Conservation (phyloP, 1,140 invertebrate genomes). For the Rhyacophila brunnea region DNA sequence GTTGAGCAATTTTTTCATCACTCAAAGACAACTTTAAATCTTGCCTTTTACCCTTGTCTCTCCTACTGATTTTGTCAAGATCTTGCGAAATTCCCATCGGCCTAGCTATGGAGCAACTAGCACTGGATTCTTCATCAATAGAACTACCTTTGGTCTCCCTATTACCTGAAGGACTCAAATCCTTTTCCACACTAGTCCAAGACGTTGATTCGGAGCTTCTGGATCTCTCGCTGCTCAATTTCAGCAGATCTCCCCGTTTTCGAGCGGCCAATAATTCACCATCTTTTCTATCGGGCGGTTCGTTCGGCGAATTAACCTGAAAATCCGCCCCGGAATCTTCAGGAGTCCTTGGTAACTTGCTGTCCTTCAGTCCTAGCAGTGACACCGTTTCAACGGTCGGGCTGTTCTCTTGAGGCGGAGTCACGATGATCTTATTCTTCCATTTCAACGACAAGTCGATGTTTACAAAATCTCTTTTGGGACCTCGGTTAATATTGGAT, state of each 20-base stretch:
- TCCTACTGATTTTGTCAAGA: conserved; percentile 60
- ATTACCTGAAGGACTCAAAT: conserved; percentile 54
- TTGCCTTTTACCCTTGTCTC: conserved; percentile 51
- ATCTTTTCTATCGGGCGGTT: conserved; percentile 42
- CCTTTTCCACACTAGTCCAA: conserved; percentile 62
- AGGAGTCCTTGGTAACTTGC: conserved; percentile 34
- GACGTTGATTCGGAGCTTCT: conserved; percentile 64
- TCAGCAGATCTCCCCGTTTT: conserved; percentile 54
- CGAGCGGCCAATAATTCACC: conserved; percentile 49
- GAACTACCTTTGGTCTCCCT: conserved; percentile 62
- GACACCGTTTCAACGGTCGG: conserved; percentile 53
- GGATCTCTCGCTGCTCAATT: conserved; percentile 62
- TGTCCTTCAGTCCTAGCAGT: conserved; percentile 47
- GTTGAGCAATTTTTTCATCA: conserved; percentile 45
- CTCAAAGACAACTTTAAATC: conserved; percentile 53
- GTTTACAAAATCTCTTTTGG: conserved; percentile 29
- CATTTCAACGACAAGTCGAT: conserved; percentile 49
- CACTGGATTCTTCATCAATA: conserved; percentile 73
- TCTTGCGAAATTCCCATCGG: conserved; percentile 74
- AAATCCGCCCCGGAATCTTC: neutral
- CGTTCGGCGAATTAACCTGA: neutral
- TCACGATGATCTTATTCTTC: conserved; percentile 56
- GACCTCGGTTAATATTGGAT: conserved; percentile 33
- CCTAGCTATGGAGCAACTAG: conserved; percentile 74
- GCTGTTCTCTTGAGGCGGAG: conserved; percentile 54